Evolutionary conservation across 2,113 vertebrate species (phyloP).

Genomic region (Dromiciops gliroides): DNA sequence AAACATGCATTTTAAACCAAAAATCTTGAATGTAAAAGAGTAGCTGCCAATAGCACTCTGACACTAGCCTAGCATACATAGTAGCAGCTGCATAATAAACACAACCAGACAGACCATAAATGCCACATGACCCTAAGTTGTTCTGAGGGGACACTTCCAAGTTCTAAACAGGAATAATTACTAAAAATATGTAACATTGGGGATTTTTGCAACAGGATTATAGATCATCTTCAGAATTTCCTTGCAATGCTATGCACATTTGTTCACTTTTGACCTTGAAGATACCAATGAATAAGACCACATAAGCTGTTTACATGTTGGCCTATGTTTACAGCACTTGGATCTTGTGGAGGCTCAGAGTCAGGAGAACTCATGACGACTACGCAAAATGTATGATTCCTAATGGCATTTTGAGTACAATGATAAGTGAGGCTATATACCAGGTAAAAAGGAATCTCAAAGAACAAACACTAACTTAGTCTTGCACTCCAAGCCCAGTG

Average conservation of each 20-base stretch:
- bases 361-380: not conserved
- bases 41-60: not conserved
- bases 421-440: not conserved
- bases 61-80: not conserved
- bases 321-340: not conserved
- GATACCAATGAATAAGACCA: not conserved
- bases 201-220: not conserved
- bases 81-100: not conserved
- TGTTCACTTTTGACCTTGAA: not conserved
- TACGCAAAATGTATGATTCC: not conserved
- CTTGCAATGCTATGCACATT: not conserved
- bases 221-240: not conserved
- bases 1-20: constrained; percentile 15
- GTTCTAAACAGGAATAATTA: not conserved
- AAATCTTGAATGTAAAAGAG: constrained; percentile 31
- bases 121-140: not conserved
- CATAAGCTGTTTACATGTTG: constrained; percentile 1
- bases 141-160: not conserved
- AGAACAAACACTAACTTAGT: not conserved
- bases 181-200: not conserved
- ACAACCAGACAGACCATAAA: not conserved
- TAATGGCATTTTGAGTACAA: constrained; percentile 25
- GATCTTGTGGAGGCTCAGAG: not conserved
- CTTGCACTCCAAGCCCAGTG: not conserved
- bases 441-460: not conserved